These are phyloP conservation scores for Drosophila grimshawi DNA, from an alignment of 1,140 invertebrate species.

Conservation along the genomic window DNA sequence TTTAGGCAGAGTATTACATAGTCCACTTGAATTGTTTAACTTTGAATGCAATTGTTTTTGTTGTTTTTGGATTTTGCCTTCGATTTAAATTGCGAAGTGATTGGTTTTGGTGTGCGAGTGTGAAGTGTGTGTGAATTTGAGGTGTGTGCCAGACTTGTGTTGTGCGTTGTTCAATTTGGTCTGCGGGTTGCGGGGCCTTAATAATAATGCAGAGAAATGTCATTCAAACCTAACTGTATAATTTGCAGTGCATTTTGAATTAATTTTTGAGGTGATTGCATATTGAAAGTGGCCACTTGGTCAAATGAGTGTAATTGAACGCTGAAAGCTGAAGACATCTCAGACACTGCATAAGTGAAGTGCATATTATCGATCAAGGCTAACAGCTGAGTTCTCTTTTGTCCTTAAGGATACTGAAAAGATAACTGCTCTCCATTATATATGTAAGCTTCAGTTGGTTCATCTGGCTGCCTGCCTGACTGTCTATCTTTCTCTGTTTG, in stretches of 20 bases:
- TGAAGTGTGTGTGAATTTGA: background rate
- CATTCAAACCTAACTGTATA: background rate
- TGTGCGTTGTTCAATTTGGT: background rate
- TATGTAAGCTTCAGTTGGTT: too few species aligned
- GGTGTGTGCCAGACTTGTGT: background rate
- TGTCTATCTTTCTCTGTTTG: too few species aligned
- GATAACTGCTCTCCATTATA: too few species aligned
- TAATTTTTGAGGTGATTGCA: background rate
- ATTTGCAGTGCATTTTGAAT: background rate
- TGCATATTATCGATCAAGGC: too few species aligned
- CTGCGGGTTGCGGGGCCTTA: background rate
- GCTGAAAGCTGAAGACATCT: too few species aligned
- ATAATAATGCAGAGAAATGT: conserved; percentile 6
- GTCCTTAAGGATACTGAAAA: too few species aligned
- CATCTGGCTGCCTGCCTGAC: too few species aligned
- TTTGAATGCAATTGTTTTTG: background rate
- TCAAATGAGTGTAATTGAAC: too few species aligned
- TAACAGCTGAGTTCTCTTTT: too few species aligned
- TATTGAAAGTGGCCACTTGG: too few species aligned
- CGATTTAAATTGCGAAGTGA: background rate
- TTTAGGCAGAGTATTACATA: background rate
- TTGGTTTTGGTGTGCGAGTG: background rate
- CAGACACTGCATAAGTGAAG: too few species aligned
- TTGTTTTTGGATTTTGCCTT: background rate
- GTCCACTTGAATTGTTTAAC: background rate